Base-by-base conservation (phyloP, 2,113 vertebrate genomes). In the Struthio camelus region DNA sequence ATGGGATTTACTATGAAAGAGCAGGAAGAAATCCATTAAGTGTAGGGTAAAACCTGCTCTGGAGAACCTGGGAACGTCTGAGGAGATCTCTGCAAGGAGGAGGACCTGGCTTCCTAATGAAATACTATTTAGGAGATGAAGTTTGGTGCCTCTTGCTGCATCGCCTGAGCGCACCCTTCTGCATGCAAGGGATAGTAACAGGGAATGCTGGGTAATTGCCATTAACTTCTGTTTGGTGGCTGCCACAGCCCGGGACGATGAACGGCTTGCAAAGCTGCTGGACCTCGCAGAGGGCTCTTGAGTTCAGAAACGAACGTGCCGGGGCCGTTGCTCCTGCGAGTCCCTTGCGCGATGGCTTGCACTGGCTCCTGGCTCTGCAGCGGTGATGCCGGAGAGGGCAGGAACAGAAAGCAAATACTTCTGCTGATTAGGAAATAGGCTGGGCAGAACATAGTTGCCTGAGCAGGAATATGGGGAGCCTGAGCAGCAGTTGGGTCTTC, bases 121-220 rank as follows among this genome's bases (percentile, higher is more conserved):
- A 65, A 38, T 46, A 38, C 24, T 14, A 5, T 20, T 11, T 59
- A 13, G 46, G 38, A 40, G 83, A n/a, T 14, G 44, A 56, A 25
- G 25, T 3, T 4, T 12, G 3, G 17, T 54, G 65, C 14, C 14
- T n/a, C 19, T 27, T 59, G 4, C 19, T 2, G 54, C 2, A 0
- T 44, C 42, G 32, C 8, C 61, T 70, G 44, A 2, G 0, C 4
- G 16, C 11, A 44, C 53, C 51, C 32, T 72, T 30, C 30, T 9
- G 2, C 6, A 3, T 11, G 75, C 27, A 5, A 10, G 50, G 62
- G n/a, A 0, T 5, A 44, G 7, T 30, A 15, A 17, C 28, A 10
- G 54, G 82, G 66, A 20, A 44, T 44, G 28, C 40, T 67, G 18
- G 32, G 27, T 30, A 44, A 67, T 40, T 30, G 10, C 44, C 12